These are phyloP conservation scores for Brachionus asplanchnoidis DNA, from an alignment of 1,140 invertebrate genomes.

Conservation along the genomic window DNA sequence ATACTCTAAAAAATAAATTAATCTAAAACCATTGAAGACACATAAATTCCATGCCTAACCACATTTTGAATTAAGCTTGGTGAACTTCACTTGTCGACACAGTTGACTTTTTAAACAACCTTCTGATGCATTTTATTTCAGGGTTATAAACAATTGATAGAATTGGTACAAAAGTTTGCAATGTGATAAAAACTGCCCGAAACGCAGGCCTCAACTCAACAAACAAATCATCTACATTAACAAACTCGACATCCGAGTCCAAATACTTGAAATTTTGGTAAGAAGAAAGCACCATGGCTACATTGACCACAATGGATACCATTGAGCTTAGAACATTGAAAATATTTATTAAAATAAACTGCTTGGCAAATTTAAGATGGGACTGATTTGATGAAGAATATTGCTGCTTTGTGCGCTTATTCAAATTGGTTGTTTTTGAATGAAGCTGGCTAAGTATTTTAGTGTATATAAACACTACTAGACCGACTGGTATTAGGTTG, in stretches of 20 bases:
- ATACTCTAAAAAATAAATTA: too few relatives aligned
- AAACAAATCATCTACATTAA: neutral
- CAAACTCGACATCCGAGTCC: neutral
- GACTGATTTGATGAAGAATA: neutral
- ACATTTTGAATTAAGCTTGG: neutral
- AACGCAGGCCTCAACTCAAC: neutral
- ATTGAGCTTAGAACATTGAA: neutral
- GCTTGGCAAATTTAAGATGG: constrained; percentile 1
- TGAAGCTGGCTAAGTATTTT: neutral
- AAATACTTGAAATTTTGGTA: neutral
- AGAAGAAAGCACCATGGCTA: neutral
- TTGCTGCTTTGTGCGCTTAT: neutral
- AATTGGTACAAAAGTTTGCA: neutral
- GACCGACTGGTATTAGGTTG: neutral
- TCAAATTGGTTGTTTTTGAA: neutral
- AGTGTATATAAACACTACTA: neutral
- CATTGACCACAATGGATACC: neutral
- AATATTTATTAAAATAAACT: neutral
- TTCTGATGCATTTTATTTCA: neutral
- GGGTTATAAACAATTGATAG: neutral
- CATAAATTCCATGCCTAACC: too few relatives aligned
- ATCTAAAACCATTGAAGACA: too few relatives aligned
- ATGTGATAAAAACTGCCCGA: neutral
- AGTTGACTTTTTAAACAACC: neutral
- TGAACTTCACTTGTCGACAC: neutral